A percentile compares a stretch with the other conserved stretches of the same genome.
These are phyloP conservation scores for Hormiphora californensis DNA, from an alignment of 37 sponge, comb jelly and placozoan genomes.

Conservation along the genomic window DNA sequence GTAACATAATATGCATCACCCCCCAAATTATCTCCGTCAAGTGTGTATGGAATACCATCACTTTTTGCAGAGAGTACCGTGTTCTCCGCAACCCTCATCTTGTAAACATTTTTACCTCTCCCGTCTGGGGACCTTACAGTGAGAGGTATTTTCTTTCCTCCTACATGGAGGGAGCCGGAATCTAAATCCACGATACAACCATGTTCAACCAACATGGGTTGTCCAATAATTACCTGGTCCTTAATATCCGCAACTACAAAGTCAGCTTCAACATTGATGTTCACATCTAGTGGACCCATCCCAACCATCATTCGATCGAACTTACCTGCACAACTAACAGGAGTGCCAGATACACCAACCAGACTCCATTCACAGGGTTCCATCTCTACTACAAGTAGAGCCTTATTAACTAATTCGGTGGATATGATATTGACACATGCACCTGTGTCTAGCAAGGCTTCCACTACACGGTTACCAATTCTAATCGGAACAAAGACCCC, in stretches of 20 bases:
- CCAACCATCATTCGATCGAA: background rate
- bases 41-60: too few relatives aligned
- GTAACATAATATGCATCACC: too few relatives aligned
- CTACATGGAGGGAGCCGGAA: too few relatives aligned
- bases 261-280: background rate
- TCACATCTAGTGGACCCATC: background rate
- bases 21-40: too few relatives aligned
- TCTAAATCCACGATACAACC: background rate
- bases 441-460: background rate
- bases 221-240: background rate
- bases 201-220: background rate
- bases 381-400: too few relatives aligned
- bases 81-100: too few relatives aligned
- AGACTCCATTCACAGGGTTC: background rate
- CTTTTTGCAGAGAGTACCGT: too few relatives aligned
- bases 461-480: background rate
- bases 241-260: conserved; percentile 15
- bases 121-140: too few relatives aligned
- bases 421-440: background rate
- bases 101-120: too few relatives aligned
- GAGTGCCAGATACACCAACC: conserved; percentile 26
- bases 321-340: background rate
- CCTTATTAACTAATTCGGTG: background rate
- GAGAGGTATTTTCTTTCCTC: too few relatives aligned
- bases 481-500: too few relatives aligned